Conservation (phyloP, 2,113 vertebrate genomes). For the Brienomyrus longianalis region DNA sequence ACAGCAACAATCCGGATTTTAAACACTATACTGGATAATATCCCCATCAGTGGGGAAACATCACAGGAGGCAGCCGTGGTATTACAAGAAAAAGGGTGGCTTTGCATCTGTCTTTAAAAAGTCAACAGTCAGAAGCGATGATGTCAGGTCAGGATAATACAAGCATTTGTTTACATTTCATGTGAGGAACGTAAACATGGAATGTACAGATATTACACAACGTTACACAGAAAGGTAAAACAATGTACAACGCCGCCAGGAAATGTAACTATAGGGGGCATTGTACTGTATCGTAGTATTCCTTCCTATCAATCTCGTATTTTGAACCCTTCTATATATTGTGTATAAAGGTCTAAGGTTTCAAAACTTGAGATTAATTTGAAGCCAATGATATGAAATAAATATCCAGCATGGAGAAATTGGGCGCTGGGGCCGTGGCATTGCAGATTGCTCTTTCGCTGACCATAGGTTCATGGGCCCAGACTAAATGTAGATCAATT, state of each 20-base stretch:
- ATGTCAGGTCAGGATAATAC: not conserved
- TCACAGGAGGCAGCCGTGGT: constrained; percentile 37
- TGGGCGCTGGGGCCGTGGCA: not conserved
- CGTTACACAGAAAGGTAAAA: not conserved
- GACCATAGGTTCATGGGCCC: constrained; percentile 15
- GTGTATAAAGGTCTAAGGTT: not conserved
- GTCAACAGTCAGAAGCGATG: not conserved
- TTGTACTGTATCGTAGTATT: not conserved
- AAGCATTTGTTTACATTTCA: not conserved
- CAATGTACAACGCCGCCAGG: not conserved
- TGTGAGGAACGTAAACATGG: not conserved
- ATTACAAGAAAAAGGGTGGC: constrained; percentile 39
- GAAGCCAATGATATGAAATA: not conserved
- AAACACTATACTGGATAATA: constrained; percentile 57
- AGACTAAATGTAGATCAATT: constrained; percentile 91
- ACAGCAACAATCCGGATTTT: constrained; percentile 59
- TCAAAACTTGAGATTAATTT: not conserved
- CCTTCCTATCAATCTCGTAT: not conserved
- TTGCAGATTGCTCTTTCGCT: constrained; percentile 12
- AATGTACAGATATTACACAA: not conserved
- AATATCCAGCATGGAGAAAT: not conserved
- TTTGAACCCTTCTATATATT: not conserved
- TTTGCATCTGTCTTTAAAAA: constrained; percentile 40
- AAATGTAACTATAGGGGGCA: not conserved
- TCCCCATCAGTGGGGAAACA: constrained; percentile 44